Percentiles rank a stretch among this genome's conserved stretches.
phyloP scores from a whole-genome alignment of 64 coral and sea anemone genomes.

The Pocillopora damicornis region DNA sequence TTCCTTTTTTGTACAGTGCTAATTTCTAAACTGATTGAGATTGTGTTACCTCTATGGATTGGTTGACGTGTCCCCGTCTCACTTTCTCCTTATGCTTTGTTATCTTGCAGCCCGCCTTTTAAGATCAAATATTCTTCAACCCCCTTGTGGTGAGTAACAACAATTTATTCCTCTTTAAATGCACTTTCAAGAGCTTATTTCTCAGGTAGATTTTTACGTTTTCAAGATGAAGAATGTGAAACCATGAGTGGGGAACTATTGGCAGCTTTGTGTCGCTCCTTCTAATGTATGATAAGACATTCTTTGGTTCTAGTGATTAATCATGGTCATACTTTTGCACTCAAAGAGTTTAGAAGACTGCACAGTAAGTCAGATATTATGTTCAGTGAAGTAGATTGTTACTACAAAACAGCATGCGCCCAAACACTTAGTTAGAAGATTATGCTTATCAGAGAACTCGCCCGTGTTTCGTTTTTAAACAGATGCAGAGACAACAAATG shows the following conservation, averaged over 20 bases:
- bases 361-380: too few relatives aligned
- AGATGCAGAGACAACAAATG: slow-evolving; percentile 94
- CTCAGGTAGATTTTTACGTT: too few relatives aligned
- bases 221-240: too few relatives aligned
- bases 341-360: too few relatives aligned
- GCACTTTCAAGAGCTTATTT: background rate
- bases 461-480: background rate
- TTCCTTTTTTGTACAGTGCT: background rate
- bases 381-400: too few relatives aligned
- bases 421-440: background rate
- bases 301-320: too few relatives aligned
- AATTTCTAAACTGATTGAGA: too few relatives aligned
- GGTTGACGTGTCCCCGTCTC: background rate
- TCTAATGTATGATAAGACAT: too few relatives aligned
- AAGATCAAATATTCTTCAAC: slow-evolving; percentile 93
- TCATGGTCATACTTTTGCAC: too few relatives aligned
- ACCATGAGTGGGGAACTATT: too few relatives aligned
- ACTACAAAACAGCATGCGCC: background rate
- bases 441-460: background rate
- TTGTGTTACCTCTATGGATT: background rate
- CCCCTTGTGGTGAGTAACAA: slow-evolving; percentile 78
- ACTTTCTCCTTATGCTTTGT: background rate
- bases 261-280: too few relatives aligned
- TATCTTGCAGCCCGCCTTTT: slow-evolving; percentile 74
- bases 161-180: background rate